Conservation (phyloP, 1,140 invertebrate species). For the Philopotamus ludificatus region DNA sequence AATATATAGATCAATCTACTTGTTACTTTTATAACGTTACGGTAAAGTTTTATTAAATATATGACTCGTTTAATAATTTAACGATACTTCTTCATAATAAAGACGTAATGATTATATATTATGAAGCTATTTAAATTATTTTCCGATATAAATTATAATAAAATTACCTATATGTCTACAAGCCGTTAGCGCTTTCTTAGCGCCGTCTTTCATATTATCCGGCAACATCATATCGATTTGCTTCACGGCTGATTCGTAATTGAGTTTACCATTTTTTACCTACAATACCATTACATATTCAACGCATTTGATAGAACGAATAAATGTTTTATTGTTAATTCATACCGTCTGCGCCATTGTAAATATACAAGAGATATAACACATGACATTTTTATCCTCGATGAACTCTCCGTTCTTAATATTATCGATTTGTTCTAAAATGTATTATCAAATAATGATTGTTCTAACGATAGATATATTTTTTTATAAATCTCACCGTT, state of each 20-base stretch:
- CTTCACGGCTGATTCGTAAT: constrained; percentile 52
- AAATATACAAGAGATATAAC: constrained; percentile 53
- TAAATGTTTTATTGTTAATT: no score
- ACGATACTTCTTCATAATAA: background rate
- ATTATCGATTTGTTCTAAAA: constrained; percentile 50
- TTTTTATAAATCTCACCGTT: constrained; percentile 41
- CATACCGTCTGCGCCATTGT: constrained; percentile 44
- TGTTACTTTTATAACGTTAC: constrained; percentile 5
- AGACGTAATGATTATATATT: background rate
- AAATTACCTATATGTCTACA: constrained; percentile 50
- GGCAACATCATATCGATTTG: constrained; percentile 53
- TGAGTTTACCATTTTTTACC: constrained; percentile 56
- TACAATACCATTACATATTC: no score
- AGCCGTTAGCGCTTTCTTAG: constrained; percentile 48
- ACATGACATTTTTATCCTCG: constrained; percentile 54
- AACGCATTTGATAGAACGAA: background rate
- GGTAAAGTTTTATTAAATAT: no score
- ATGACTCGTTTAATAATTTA: background rate
- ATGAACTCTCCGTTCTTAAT: constrained; percentile 50
- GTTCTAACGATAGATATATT: background rate
- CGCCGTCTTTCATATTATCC: constrained; percentile 52
- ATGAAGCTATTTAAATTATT: constrained; percentile 1
- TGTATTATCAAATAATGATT: constrained; percentile 7
- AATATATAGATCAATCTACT: constrained; percentile 26
- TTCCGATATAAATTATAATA: constrained; percentile 8